Evolutionary conservation across 2,888 invertebrate genomes (phyloP).

Genomic region (Podotricha telesiphe): DNA sequence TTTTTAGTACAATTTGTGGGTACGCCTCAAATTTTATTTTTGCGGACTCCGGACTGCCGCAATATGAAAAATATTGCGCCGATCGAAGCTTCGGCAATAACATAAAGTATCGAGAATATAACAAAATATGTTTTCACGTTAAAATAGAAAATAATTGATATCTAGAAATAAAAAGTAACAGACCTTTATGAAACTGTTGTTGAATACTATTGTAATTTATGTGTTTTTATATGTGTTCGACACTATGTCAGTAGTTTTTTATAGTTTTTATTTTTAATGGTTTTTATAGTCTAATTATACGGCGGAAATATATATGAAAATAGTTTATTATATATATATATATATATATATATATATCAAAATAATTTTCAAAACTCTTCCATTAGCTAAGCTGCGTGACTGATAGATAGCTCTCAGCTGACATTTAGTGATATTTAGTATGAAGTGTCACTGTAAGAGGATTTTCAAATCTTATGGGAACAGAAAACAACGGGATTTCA

Average conservation of each 20-base stretch:
- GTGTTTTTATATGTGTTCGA: neutral
- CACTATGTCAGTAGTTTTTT: neutral
- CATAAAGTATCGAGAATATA: constrained; percentile 14
- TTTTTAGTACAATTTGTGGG: constrained; percentile 9
- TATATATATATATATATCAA: no score
- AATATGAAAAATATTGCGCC: constrained; percentile 19
- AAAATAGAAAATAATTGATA: constrained; percentile 19
- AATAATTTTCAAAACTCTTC: no score
- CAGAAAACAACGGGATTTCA: no score
- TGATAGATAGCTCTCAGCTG: no score
- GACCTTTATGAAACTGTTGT: neutral
- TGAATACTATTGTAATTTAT: neutral
- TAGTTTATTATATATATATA: no score
- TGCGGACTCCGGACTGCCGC: constrained; percentile 12
- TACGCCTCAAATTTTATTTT: constrained; percentile 27
- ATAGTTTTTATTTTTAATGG: neutral
- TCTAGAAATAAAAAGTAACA: constrained; percentile 2
- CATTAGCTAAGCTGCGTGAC: no score
- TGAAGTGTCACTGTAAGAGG: no score
- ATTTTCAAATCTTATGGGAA: no score
- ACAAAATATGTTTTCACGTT: constrained; percentile 22
- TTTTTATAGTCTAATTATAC: no score
- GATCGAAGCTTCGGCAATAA: constrained; percentile 14
- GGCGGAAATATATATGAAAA: no score
- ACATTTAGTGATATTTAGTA: no score